Evolutionary conservation across 2,888 invertebrate species (phyloP), one percentile per base, ranked within the genome.

Genomic region (Pachliopta kotzebuea): DNA sequence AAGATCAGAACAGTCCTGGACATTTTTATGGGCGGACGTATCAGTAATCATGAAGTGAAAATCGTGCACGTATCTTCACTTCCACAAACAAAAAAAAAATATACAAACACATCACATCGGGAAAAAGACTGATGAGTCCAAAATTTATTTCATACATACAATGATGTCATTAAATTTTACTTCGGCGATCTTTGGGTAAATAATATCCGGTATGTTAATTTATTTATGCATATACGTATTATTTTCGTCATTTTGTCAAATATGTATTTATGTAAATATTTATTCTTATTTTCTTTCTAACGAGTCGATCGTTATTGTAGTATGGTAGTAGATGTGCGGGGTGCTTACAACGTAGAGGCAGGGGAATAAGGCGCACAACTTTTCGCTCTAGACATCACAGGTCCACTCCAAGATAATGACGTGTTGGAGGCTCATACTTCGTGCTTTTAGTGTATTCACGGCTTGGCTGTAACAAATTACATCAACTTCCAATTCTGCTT

Each of bases 371-470:
- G 65, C 59, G 62, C 62, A 62, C 23, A 29, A 54, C 67, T 70
- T 60, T 55, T 60, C 65, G 65, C 61, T 62, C 52, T 72, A 74
- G 69, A 69, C 61, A 67, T 74, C 71, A 72, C 74, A 75, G 77
- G 72, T 75, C 72, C 76, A 85, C 86, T 87, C 85, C 86, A 85
- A 75, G 62, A 69, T 71, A 73, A 72, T 72, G 82, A 86, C 84
- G 62, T 68, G 69, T 78, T 85, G 86, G 85, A 86, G 85, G 73
- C 60, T 76, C 77, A 78, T 76, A 58, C 29, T 61, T 54, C 55
- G 59, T 29, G 85, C 85, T 85, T 85, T 68, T 78, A 77, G 77
- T 78, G 65, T 68, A 79, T 81, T 83, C 75, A 75, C 75, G 72
- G 76, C 76, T 79, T 72, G 72, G 71, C 65, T 70, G 70, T 73